Base-by-base conservation (phyloP, 2,888 invertebrate genomes). In the Crossocerus cetratus region DNA sequence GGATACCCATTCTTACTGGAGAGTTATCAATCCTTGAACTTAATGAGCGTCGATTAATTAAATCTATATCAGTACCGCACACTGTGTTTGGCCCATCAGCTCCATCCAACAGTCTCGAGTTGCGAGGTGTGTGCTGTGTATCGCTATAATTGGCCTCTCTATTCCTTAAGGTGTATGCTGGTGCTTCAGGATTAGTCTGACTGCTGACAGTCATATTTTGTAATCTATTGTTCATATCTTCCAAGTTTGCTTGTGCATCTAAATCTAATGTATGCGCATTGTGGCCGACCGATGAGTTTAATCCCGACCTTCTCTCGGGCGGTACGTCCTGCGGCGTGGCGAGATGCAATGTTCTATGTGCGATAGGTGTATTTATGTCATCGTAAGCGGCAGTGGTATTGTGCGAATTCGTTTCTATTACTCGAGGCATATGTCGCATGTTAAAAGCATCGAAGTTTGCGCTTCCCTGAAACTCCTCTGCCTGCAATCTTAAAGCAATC, bases 1-100 rank as follows among this genome's bases (percentile, higher is more conserved):
- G 85, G 78, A 93, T 91, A 3, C 92, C 92, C 84, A 93, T 93
- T 77, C 92, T 87, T 22, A 91, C 86, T 0, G 91, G 91, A 2
- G 91, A 91, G 81, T 90, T 89, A 42, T 89, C 88, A 3, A 89
- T 78, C 71, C 90, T 84, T 3, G 88, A 82, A 43, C 83, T 88
- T 20, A 89, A 72, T 0, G 86, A 81, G 14, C 88, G 77, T 76
- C 91, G 90, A 70, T 83, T 84, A 69, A 87, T 85, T 62, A 90
- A 82, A 77, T 88, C 88, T 76, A 89, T 76, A 54, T 91, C 89
- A 0, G 90, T 89, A 4, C 86, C 87, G 67, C 89, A 90, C 32
- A 90, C 85, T 2, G 89, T 88, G 62, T 82, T 88, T 3, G 90
- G 88, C 21, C 89, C 89, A 71, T 89, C 89, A 2, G 89, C 89